Conservation (phyloP, 35 echinoderm and acorn worm genomes). For the Nesometra sesokonis region DNA sequence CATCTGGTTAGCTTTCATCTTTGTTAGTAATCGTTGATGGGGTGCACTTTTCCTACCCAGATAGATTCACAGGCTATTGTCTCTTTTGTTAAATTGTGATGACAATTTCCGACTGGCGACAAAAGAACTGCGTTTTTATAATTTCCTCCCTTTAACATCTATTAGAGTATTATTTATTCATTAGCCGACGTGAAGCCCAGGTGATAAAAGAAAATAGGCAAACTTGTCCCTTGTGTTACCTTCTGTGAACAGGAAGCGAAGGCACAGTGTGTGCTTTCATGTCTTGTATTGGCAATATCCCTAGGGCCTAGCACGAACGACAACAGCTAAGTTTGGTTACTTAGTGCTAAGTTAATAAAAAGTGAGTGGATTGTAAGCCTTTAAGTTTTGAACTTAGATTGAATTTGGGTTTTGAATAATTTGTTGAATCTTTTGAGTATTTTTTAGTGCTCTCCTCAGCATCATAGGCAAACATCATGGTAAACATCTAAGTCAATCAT, state of each 20-base stretch:
- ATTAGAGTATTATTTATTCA: neutral
- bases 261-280: neutral
- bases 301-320: neutral
- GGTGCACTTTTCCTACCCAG: neutral
- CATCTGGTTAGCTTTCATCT: neutral
- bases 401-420: neutral
- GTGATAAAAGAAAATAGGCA: neutral
- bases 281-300: neutral
- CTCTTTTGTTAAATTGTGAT: neutral
- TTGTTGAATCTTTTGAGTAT: too few species aligned
- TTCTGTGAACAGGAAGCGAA: neutral
- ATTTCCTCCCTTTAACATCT: neutral
- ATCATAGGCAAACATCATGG: too few species aligned
- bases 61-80: neutral
- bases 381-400: neutral
- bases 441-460: too few species aligned
- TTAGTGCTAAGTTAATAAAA: neutral
- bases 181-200: neutral
- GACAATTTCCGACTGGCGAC: neutral
- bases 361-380: neutral
- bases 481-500: too few species aligned
- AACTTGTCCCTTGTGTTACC: neutral
- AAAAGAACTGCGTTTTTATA: neutral
- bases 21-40: neutral
- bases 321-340: neutral